Base-by-base conservation (phyloP, 2,113 vertebrate species). In the Syrmaticus mikado region DNA sequence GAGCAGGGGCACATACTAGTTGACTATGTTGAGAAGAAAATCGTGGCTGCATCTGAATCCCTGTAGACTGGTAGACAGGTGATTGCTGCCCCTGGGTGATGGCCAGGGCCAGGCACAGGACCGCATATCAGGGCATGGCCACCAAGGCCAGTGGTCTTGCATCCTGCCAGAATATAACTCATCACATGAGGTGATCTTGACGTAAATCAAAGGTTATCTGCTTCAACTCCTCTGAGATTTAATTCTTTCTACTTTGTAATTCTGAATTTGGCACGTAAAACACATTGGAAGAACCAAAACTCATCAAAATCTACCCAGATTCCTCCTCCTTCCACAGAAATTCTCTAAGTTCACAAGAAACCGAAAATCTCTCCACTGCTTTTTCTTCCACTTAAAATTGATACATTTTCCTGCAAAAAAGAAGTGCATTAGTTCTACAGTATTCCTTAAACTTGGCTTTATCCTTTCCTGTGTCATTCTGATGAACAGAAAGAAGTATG, bases 261-360 rank as follows among this genome's bases (percentile, higher is more conserved):
- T 64, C 41, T 41, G 38, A 66, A 86, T 88, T 71, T 43, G 20
- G 5, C 74, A 10, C 32, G 41, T 71, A 80, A 90, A 46, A 9
- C 17, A 32, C n/a, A 25, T 64, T 78, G 62, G 22, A 50, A 6
- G 7, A n/a, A 34, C 25, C 20, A 68, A 79, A 68, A 83, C 18
- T 17, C n/a, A 41, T 52, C 1, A 1, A 25, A 17, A 50, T 38
- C 15, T 38, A 24, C 38, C 10, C 0, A 0, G 15, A 19, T 65
- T 83, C 67, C 27, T 75, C 62, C 53, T 8, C n/a, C 25, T 36
- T n/a, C 32, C 9, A 40, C 40, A 92, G 34, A 16, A 74, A 13
- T 34, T 83, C 46, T 65, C 4, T 48, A 55, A 43, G 43, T 58
- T 8, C 58, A 34, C 19, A 89, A 89, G 13, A 22, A 80, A 60